Base-by-base conservation (phyloP, 2,888 invertebrate genomes). In the Bombylius major region DNA sequence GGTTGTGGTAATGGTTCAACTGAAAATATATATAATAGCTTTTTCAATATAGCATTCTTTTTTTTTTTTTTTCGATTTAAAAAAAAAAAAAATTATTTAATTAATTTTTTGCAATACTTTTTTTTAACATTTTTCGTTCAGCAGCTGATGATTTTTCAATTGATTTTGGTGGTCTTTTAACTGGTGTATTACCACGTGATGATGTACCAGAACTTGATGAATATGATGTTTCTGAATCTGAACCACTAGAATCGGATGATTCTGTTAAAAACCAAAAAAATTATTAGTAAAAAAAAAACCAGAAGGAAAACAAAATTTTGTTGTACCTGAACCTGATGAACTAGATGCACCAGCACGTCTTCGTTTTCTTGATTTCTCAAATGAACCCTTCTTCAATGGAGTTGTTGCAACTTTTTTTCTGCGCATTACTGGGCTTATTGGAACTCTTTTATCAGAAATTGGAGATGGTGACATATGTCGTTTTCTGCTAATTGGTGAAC, bases 161-260 rank as follows among this genome's bases (percentile, higher is more conserved):
- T 34, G 47, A 34, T 32, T 42, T 48, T 34, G 39, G 32, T n/a
- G 52, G 54, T 39, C 72, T 67, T 54, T 71, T 71, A 42, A 65
- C 66, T 13, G 69, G 68, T 47, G 69, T 64, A 4, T 62, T 64
- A 8, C 64, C 70, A 44, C 65, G 65, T 7, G 73, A 70, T 36
- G 75, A 73, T 58, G 69, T 73, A 33, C 65, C 71, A 39, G 75
- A 71, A 44, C 72, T 70, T 12, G 75, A 72, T 31, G 73, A 69
- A 3, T 68, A 70, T n/a, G 74, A 69, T 4, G 74, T 68, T 14
- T 71, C 75, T 1, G 73, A 68, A 54, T 72, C 74, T 4, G 74
- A 71, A 31, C 63, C 70, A 60, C 69, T 68, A 12, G 74, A 69
- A 52, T 68, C 73, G 53, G 69, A 70, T 7, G 69, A 69, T 57